phyloP scores from a whole-genome alignment of 37 sponge, comb jelly and placozoan species.

The Halichondria panicea region DNA sequence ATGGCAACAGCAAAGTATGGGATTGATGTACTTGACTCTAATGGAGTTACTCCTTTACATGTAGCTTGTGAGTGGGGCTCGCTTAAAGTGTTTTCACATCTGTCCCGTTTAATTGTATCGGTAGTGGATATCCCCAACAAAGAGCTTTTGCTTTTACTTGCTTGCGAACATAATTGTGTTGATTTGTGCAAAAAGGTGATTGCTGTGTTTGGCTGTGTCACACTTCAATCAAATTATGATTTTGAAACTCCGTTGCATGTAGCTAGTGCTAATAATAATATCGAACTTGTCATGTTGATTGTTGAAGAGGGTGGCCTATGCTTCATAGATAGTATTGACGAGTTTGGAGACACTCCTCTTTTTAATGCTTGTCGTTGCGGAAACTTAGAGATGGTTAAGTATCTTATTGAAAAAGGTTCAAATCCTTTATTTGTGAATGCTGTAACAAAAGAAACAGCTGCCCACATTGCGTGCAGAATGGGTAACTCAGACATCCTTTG shows the following conservation, averaged over 20 bases:
- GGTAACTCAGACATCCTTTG: neutral
- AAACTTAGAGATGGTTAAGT: neutral
- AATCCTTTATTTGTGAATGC: neutral
- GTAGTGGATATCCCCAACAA: neutral
- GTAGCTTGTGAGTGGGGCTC: constrained; percentile 13
- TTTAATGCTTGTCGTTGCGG: constrained; percentile 6
- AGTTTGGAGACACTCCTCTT: constrained; percentile 2
- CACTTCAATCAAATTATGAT: neutral
- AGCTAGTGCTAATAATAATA: too few species aligned
- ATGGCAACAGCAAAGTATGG: too few species aligned
- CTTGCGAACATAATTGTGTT: neutral
- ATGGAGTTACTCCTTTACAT: neutral
- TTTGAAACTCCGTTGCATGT: too few species aligned
- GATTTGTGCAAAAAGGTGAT: neutral
- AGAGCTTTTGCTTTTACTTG: neutral
- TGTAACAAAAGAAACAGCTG: neutral
- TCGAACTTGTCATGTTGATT: neutral
- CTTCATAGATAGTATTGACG: neutral
- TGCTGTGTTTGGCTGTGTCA: neutral
- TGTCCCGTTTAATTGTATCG: neutral
- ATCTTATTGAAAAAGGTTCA: neutral
- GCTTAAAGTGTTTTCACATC: neutral
- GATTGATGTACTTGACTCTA: too few species aligned
- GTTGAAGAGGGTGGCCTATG: neutral
- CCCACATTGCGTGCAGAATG: constrained; percentile 7